Evolutionary conservation across 2,797 vertebrate genomes (phyloP).

Genomic region (Thunnus albacares): DNA sequence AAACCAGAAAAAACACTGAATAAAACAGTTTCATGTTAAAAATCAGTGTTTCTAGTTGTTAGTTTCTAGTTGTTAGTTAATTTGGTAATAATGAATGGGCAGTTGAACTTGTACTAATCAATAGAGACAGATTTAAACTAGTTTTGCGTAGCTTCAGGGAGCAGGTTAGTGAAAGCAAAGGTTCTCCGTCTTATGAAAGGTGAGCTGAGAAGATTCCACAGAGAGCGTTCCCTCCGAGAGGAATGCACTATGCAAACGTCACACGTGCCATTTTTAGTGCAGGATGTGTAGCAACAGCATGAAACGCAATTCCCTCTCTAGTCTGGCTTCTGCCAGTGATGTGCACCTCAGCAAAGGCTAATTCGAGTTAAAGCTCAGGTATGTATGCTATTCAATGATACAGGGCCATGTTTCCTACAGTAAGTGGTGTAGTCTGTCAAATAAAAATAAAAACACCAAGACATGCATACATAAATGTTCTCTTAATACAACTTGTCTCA

Average conservation of each 20-base stretch:
- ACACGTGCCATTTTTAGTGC: constrained; percentile 78
- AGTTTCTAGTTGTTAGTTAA: not conserved
- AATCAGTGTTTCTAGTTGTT: no score
- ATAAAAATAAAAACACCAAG: not conserved
- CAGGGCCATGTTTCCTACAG: constrained; percentile 2
- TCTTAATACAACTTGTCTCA: constrained; percentile 24
- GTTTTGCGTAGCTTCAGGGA: constrained; percentile 24
- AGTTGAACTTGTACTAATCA: not conserved
- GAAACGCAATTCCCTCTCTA: constrained; percentile 63
- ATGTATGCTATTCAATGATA: constrained; percentile 29
- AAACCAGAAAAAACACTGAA: no score
- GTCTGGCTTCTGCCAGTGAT: constrained; percentile 37
- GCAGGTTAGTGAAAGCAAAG: constrained; percentile 17
- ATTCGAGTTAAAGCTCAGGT: constrained; percentile 34
- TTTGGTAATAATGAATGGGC: not conserved
- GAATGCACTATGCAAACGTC: constrained; percentile 62
- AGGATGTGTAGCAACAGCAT: constrained; percentile 77
- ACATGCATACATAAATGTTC: constrained; percentile 28
- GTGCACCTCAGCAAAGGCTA: constrained; percentile 45
- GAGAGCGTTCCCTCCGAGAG: constrained; percentile 36
- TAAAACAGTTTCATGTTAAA: no score
- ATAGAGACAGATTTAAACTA: not conserved
- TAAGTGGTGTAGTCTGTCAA: constrained; percentile 23
- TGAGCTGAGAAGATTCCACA: constrained; percentile 58
- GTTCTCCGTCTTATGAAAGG: constrained; percentile 60